A percentile compares a stretch with the other conserved stretches of the same genome.
Evolutionary conservation across 2,797 vertebrate species (phyloP).

Genomic region (Rhincodon typus): DNA sequence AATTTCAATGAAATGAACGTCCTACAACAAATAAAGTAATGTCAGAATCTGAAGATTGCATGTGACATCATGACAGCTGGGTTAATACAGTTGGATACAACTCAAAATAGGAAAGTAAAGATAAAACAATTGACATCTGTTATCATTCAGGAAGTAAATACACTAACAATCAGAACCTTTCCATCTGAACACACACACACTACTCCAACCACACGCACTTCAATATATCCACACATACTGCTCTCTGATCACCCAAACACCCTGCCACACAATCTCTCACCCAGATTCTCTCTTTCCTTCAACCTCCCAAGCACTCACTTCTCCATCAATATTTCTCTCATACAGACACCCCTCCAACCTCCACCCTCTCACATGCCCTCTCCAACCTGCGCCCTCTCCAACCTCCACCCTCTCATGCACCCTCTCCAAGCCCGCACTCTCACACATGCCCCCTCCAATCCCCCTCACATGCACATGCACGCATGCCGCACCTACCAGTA

Average conservation of each 20-base stretch:
- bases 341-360: not conserved
- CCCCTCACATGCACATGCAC: not conserved
- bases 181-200: not conserved
- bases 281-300: not conserved
- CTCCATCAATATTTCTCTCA: too few species aligned
- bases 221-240: too few species aligned
- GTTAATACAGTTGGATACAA: not conserved
- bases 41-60: not conserved
- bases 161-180: not conserved
- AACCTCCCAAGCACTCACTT: not conserved
- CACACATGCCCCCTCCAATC: too few species aligned
- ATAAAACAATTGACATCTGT: not conserved
- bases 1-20: not conserved
- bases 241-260: too few species aligned
- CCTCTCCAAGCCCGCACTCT: not conserved
- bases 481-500: not conserved
- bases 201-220: not conserved
- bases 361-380: not conserved
- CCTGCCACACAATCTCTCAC: not conserved
- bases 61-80: not conserved
- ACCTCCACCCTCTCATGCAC: not conserved
- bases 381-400: not conserved
- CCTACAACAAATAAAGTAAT: not conserved
- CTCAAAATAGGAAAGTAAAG: not conserved
- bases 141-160: not conserved